phyloP scores from a whole-genome alignment of 2,113 vertebrate species.

The Pluvianellus socialis region DNA sequence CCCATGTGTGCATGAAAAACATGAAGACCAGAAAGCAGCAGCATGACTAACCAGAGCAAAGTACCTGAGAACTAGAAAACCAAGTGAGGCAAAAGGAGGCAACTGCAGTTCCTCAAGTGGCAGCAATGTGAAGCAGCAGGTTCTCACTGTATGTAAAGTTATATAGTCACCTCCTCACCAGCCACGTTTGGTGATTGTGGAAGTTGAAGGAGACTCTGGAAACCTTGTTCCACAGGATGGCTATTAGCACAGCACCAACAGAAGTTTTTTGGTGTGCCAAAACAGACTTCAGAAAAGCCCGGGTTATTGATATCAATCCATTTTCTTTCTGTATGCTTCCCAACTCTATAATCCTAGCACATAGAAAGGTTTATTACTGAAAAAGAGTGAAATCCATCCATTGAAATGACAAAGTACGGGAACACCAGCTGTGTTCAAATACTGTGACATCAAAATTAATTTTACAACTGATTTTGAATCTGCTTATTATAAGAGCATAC shows the following conservation, averaged over 20 bases:
- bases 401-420: background rate
- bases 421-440: background rate
- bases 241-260: background rate
- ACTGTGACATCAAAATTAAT: background rate
- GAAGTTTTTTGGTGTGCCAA: background rate
- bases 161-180: background rate
- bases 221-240: background rate
- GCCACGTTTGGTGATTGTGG: accelerated
- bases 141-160: background rate
- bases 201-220: background rate
- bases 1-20: accelerated
- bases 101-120: background rate
- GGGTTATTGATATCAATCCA: background rate
- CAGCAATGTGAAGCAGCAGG: background rate
- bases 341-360: background rate
- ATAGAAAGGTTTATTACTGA: background rate
- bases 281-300: background rate
- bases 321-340: background rate
- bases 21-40: background rate
- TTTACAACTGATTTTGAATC: background rate
- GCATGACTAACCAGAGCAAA: background rate
- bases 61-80: accelerated
- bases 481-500: background rate
- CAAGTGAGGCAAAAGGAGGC: background rate
- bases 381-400: background rate